phyloP scores from a whole-genome alignment of 35 echinoderm and acorn worm genomes.

The Ptychodera flava region DNA sequence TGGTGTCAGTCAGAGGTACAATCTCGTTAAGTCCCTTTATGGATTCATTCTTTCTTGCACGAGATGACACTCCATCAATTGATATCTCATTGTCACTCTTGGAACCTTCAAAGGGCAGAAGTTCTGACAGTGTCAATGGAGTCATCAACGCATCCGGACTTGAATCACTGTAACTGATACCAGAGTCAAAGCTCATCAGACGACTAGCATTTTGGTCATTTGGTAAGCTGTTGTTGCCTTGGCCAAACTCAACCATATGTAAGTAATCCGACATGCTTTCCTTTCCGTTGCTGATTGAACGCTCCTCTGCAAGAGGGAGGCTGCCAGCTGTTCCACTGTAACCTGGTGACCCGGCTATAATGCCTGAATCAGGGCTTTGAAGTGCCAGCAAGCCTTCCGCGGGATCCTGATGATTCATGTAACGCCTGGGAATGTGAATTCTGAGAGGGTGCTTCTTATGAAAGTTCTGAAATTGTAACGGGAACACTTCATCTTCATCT shows the following conservation, averaged over 20 bases:
- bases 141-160: not conserved
- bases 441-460: not conserved
- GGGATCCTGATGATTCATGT: not conserved
- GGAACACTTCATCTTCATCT: not conserved
- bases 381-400: not conserved
- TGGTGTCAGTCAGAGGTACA: no score
- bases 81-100: no score
- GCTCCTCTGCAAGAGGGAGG: not conserved
- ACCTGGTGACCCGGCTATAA: not conserved
- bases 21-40: no score
- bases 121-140: not conserved
- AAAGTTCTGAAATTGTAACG: not conserved
- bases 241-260: not conserved
- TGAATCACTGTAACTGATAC: not conserved
- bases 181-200: not conserved
- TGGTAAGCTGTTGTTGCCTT: not conserved
- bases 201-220: not conserved
- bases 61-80: no score
- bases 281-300: not conserved
- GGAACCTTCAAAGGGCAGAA: not conserved
- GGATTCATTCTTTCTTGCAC: no score
- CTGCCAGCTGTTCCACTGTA: not conserved
- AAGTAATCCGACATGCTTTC: not conserved
- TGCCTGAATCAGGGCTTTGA: not conserved
- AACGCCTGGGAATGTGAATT: not conserved